phyloP scores from a whole-genome alignment of 2,888 invertebrate genomes.

The Trachelus stipa region DNA sequence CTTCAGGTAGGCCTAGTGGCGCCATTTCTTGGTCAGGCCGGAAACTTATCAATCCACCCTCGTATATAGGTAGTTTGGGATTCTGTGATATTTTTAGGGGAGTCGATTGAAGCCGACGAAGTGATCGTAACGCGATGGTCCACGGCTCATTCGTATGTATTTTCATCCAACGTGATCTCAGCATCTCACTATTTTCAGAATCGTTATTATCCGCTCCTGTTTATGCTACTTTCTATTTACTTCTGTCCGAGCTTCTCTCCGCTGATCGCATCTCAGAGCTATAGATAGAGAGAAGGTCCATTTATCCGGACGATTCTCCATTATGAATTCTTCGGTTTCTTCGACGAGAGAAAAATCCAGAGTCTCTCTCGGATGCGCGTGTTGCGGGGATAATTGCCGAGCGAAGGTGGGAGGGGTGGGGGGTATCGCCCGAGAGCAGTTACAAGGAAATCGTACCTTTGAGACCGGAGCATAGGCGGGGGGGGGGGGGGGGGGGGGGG shows the following conservation, averaged over 20 bases:
- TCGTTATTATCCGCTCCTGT: conserved; percentile 35
- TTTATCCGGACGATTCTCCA: too few relatives aligned
- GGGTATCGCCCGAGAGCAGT: background rate
- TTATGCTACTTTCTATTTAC: conserved; percentile 23
- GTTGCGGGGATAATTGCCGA: background rate
- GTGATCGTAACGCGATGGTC: conserved; percentile 11
- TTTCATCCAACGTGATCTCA: conserved; percentile 31
- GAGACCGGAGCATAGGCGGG: background rate
- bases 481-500: conserved; percentile 12
- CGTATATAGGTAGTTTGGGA: too few relatives aligned
- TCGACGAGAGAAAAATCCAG: conserved; percentile 8
- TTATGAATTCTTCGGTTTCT: conserved; percentile 11
- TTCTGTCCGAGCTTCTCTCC: background rate
- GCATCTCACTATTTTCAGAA: conserved; percentile 35
- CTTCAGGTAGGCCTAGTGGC: too few relatives aligned
- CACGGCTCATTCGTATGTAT: conserved; percentile 19
- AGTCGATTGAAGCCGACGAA: too few relatives aligned
- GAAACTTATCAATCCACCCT: too few relatives aligned
- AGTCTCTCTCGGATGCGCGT: conserved; percentile 21
- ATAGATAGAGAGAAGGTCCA: too few relatives aligned
- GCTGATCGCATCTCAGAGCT: too few relatives aligned
- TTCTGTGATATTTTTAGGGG: too few relatives aligned
- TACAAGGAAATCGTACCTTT: too few relatives aligned
- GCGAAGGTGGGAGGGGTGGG: background rate
- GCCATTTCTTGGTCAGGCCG: too few relatives aligned